These are phyloP conservation scores for Dynastes hyllus DNA, from an alignment of 2,888 invertebrate genomes.

Conservation along the genomic window DNA sequence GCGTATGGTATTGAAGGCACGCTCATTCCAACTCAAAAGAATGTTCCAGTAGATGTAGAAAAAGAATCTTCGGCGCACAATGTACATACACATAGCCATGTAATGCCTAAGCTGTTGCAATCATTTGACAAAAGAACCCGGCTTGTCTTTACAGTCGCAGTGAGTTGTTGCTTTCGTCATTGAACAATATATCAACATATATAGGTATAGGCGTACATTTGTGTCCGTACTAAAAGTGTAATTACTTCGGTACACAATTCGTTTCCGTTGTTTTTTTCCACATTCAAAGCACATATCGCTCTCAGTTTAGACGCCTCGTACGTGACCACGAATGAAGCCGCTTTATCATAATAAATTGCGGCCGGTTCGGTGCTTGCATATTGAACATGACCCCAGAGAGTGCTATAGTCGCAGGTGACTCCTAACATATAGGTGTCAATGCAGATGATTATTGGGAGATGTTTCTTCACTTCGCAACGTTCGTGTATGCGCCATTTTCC, in stretches of 20 bases:
- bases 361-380: constrained; percentile 46
- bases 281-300: constrained; percentile 65
- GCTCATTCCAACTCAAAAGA: constrained; percentile 35
- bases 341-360: constrained; percentile 67
- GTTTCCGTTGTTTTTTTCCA: constrained; percentile 66
- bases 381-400: constrained; percentile 44
- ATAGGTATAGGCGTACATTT: constrained; percentile 38
- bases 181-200: constrained; percentile 46
- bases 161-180: constrained; percentile 51
- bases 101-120: constrained; percentile 46
- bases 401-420: constrained; percentile 64
- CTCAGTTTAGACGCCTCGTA: constrained; percentile 65
- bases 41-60: constrained; percentile 14
- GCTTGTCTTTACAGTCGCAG: constrained; percentile 49
- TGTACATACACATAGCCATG: constrained; percentile 14
- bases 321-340: constrained; percentile 70
- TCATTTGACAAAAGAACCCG: constrained; percentile 48
- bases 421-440: constrained; percentile 40
- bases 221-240: constrained; percentile 53
- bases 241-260: constrained; percentile 61
- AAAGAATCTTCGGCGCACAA: constrained; percentile 33
- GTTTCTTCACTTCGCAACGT: constrained; percentile 11
- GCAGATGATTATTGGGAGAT: constrained; percentile 40
- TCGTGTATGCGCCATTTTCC: neutral
- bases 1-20: constrained; percentile 5